These are phyloP conservation scores for Corydoras maculifer DNA, from an alignment of 2,113 vertebrate genomes.

Conservation along the genomic window DNA sequence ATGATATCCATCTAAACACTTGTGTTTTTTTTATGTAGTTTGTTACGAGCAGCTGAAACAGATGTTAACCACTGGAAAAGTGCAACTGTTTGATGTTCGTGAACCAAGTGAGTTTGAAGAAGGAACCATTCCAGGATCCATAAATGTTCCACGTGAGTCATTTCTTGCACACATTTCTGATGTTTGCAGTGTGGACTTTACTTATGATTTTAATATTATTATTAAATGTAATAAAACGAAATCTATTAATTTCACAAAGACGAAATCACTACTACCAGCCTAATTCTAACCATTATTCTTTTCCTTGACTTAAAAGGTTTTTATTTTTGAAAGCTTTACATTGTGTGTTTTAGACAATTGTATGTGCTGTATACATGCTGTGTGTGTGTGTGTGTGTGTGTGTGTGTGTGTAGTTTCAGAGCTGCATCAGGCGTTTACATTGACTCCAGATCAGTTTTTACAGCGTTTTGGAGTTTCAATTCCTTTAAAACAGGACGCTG, in stretches of 20 bases:
- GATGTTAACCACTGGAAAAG: conserved; percentile 13
- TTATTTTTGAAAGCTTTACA: background rate
- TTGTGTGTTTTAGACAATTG: background rate
- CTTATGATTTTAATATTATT: background rate
- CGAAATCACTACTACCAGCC: no score
- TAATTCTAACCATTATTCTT: no score
- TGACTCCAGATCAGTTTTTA: conserved; percentile 56
- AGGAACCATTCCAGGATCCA: conserved; percentile 39
- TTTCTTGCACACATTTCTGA: background rate
- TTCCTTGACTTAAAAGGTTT: no score
- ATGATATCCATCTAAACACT: background rate
- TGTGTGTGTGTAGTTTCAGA: conserved; percentile 46
- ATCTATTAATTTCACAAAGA: no score
- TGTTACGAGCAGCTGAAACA: conserved; percentile 42
- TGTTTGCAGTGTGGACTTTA: background rate
- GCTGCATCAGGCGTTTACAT: conserved; percentile 50
- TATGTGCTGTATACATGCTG: no score
- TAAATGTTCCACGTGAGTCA: conserved; percentile 45
- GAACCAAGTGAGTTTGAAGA: conserved; percentile 38
- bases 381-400: background rate
- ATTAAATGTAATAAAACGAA: no score
- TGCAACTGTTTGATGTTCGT: conserved; percentile 45
- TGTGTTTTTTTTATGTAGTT: conserved; percentile 21
- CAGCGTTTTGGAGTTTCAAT: conserved; percentile 40
- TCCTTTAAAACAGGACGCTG: conserved; percentile 45